Evolutionary conservation across 2,113 vertebrate genomes (phyloP).

Genomic region (Damaliscus lunatus): DNA sequence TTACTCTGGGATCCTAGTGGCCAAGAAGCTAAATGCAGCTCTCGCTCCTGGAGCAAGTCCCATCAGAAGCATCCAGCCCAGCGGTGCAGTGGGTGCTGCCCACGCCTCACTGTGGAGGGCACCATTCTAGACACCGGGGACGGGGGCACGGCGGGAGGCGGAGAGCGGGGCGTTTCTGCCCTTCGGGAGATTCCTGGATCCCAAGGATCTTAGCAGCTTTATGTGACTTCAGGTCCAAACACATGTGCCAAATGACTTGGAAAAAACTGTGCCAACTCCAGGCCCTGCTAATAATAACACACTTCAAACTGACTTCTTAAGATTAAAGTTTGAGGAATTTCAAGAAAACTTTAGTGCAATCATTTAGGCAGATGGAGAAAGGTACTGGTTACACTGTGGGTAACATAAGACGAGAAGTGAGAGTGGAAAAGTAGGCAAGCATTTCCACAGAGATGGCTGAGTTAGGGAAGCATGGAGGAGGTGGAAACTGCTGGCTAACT

Average conservation of each 20-base stretch:
- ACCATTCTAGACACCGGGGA: fast-evolving
- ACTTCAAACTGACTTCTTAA: not conserved
- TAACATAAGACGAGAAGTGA: not conserved
- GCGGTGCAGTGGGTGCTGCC: fast-evolving
- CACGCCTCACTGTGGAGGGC: fast-evolving
- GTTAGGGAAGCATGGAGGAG: fast-evolving
- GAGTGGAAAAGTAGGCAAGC: not conserved
- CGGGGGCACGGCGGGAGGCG: fast-evolving
- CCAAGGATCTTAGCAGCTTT: not conserved
- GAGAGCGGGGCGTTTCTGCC: not conserved
- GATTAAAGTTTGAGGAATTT: not conserved
- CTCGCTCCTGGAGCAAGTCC: not conserved
- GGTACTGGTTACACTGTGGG: not conserved
- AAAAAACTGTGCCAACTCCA: not conserved
- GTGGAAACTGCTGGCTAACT: not conserved
- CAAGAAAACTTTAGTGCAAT: not conserved
- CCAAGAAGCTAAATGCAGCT: slow-evolving; percentile 3
- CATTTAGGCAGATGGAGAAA: not conserved
- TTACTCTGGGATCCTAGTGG: not conserved
- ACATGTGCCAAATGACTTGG: not conserved
- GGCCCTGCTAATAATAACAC: not conserved
- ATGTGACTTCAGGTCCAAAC: not conserved
- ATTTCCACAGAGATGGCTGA: not conserved
- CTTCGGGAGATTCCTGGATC: not conserved
- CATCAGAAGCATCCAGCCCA: not conserved